These are phyloP conservation scores for Drosophila grimshawi DNA, from an alignment of 1,140 invertebrate species.

Conservation along the genomic window DNA sequence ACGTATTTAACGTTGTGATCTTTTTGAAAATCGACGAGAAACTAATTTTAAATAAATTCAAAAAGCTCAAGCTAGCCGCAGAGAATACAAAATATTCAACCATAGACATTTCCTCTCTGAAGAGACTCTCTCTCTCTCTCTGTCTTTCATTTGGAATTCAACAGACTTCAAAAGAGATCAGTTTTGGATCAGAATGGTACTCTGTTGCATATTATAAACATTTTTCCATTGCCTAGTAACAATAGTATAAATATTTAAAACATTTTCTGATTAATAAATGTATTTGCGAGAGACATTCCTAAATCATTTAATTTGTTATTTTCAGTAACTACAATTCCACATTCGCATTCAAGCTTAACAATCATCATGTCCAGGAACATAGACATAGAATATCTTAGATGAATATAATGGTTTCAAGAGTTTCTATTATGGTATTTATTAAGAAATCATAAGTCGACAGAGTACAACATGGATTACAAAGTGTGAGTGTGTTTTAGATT, in stretches of 20 bases:
- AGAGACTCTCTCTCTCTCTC: neutral
- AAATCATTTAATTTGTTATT: too few species aligned
- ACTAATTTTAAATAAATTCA: constrained; percentile 77
- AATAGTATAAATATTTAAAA: too few species aligned
- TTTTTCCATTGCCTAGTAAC: too few species aligned
- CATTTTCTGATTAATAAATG: too few species aligned
- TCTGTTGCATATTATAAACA: neutral
- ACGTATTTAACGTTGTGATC: constrained; percentile 64
- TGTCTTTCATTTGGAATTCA: neutral
- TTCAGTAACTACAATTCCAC: neutral
- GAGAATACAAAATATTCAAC: constrained; percentile 19
- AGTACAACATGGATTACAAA: constrained; percentile 68
- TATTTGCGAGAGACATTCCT: too few species aligned
- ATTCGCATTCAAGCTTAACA: neutral
- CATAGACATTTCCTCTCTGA: neutral
- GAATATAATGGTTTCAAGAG: neutral
- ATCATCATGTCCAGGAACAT: neutral
- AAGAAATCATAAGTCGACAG: constrained; percentile 74
- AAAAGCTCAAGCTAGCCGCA: constrained; percentile 67
- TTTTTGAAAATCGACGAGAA: constrained; percentile 76
- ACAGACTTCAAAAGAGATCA: neutral
- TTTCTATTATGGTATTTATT: constrained; percentile 68
- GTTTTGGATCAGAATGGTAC: neutral
- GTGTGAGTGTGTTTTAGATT: constrained; percentile 41
- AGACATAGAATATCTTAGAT: neutral